Percentiles rank a stretch among this genome's conserved stretches.
phyloP scores from a whole-genome alignment of 2,888 invertebrate genomes.

The Drosophila rubida region DNA sequence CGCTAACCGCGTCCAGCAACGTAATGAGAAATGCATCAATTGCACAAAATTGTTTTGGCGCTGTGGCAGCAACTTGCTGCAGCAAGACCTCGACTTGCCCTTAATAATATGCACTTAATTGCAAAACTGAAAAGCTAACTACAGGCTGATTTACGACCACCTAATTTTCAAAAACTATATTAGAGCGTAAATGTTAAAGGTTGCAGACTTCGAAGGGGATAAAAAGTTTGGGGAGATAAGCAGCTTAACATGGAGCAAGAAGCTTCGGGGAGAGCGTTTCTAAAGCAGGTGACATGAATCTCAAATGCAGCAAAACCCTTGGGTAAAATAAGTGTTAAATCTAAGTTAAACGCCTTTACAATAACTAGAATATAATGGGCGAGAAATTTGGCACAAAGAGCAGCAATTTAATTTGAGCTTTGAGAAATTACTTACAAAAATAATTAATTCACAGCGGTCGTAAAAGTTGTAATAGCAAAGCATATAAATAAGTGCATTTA shows the following conservation, averaged over 20 bases:
- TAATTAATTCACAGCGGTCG: too few relatives aligned
- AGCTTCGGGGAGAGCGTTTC: not conserved
- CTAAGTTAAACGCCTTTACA: too few relatives aligned
- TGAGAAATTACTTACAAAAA: too few relatives aligned
- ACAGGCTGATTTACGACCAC: constrained; percentile 13
- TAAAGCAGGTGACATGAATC: too few relatives aligned
- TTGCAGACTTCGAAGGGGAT: not conserved
- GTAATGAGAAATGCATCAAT: constrained; percentile 68
- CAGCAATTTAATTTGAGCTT: too few relatives aligned
- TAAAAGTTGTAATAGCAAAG: too few relatives aligned
- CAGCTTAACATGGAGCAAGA: not conserved
- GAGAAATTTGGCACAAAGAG: too few relatives aligned
- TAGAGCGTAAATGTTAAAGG: not conserved
- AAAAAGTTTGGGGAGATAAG: not conserved
- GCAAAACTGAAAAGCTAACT: constrained; percentile 13
- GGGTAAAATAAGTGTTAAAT: not conserved
- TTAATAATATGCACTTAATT: constrained; percentile 35
- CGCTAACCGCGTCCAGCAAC: constrained; percentile 50
- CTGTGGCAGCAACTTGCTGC: too few relatives aligned
- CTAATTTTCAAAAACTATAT: too few relatives aligned
- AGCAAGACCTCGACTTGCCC: constrained; percentile 12
- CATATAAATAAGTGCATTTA: too few relatives aligned
- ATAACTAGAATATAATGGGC: too few relatives aligned
- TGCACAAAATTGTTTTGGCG: constrained; percentile 48
- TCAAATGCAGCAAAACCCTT: too few relatives aligned